These are phyloP conservation scores for Meriones psammophilus DNA, from an alignment of 2,797 vertebrate species.

Conservation along the genomic window DNA sequence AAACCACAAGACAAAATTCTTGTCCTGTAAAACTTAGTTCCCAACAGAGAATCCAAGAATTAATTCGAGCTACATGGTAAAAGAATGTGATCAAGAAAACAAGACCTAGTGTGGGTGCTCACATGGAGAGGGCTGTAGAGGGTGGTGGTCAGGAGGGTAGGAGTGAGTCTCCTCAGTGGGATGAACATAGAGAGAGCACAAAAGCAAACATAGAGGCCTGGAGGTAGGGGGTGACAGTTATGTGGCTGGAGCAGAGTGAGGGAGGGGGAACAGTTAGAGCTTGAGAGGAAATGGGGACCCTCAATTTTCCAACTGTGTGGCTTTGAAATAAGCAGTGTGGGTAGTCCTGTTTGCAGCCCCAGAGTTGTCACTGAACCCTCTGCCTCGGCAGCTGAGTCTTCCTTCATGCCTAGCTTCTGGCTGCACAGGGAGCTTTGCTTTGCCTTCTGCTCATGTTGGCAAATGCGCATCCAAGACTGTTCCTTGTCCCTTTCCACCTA, in stretches of 20 bases:
- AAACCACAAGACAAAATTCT: background rate
- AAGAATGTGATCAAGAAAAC: background rate
- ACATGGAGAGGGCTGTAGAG: background rate
- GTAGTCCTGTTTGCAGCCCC: background rate
- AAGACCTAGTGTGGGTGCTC: background rate
- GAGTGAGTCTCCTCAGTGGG: accelerated
- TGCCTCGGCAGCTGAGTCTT: background rate
- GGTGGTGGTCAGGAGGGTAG: background rate
- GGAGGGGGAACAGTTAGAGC: background rate
- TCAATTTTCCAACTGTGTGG: background rate
- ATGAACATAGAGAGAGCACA: background rate
- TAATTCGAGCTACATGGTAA: background rate
- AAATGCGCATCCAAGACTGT: background rate
- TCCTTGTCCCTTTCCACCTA: background rate
- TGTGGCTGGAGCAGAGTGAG: background rate
- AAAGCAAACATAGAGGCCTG: background rate
- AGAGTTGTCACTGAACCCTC: background rate
- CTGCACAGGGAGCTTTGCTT: background rate
- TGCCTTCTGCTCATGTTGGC: background rate
- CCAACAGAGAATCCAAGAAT: background rate
- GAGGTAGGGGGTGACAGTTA: background rate
- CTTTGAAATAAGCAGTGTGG: background rate
- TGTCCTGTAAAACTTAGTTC: background rate
- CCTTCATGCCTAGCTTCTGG: background rate
- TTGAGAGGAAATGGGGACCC: background rate